These are phyloP conservation scores for Geotria australis DNA, from an alignment of 2,797 vertebrate genomes.

Conservation along the genomic window DNA sequence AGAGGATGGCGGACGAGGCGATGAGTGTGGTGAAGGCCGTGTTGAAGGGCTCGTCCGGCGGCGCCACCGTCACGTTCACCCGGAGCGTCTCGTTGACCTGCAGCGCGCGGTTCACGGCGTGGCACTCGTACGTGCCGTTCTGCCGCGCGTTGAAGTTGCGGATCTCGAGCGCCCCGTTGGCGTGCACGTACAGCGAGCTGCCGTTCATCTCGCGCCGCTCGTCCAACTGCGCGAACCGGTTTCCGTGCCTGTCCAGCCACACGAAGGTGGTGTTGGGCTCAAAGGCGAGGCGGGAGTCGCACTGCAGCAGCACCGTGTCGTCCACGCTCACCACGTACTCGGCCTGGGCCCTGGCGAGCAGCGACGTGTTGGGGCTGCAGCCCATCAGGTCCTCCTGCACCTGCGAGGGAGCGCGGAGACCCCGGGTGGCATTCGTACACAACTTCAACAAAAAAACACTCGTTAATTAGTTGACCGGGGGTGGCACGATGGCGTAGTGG, in stretches of 20 bases:
- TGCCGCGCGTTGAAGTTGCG: slow-evolving; percentile 11
- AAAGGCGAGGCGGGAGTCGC: slow-evolving; percentile 11
- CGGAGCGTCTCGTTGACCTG: slow-evolving; percentile 31
- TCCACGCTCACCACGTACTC: slow-evolving; percentile 13
- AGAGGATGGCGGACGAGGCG: slow-evolving; percentile 47
- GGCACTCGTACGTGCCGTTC: slow-evolving; percentile 42
- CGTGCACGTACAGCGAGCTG: slow-evolving; percentile 22
- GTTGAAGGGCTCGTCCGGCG: slow-evolving; percentile 26
- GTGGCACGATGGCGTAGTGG: too few relatives aligned
- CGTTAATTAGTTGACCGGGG: too few relatives aligned
- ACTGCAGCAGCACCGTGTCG: slow-evolving; percentile 18
- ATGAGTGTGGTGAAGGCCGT: slow-evolving; percentile 63
- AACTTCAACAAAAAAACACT: too few relatives aligned
- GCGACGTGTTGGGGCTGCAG: too few relatives aligned
- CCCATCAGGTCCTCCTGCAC: too few relatives aligned
- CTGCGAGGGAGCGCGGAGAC: too few relatives aligned
- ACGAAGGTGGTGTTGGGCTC: slow-evolving; percentile 12
- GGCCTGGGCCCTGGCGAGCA: slow-evolving; percentile 3
- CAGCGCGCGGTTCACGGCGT: slow-evolving; percentile 19
- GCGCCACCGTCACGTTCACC: slow-evolving; percentile 37
- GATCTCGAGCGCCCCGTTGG: slow-evolving; percentile 46
- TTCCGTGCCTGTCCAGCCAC: slow-evolving; percentile 40
- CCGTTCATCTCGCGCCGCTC: slow-evolving; percentile 12
- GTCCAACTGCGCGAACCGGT: slow-evolving; percentile 20
- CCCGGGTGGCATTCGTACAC: too few relatives aligned